Conservation (phyloP, 1,140 invertebrate genomes). For the Elymnias hypermnestra region DNA sequence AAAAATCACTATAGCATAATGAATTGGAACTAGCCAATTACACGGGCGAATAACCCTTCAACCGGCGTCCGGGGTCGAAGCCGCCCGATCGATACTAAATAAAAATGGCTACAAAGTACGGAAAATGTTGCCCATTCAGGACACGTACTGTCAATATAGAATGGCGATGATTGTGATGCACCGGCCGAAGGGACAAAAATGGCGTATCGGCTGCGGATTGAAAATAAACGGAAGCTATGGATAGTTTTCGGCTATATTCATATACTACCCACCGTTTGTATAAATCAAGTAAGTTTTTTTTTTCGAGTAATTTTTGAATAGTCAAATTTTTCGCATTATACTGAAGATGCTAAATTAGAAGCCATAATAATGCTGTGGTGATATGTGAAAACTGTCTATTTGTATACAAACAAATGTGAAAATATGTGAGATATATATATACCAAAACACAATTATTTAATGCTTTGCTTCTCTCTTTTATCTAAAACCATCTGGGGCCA, state of each 20-base stretch:
- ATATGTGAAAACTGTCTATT: too few relatives aligned
- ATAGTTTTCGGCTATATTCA: slow-evolving; percentile 3
- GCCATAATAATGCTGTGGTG: too few relatives aligned
- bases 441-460: too few relatives aligned
- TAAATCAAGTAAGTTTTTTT: too few relatives aligned
- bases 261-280: too few relatives aligned
- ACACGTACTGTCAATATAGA: slow-evolving; percentile 71
- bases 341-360: too few relatives aligned
- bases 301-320: too few relatives aligned
- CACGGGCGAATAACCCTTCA: slow-evolving; percentile 65
- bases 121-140: slow-evolving; percentile 56
- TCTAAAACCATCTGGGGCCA: too few relatives aligned
- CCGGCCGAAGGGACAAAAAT: slow-evolving; percentile 50
- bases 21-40: slow-evolving; percentile 72
- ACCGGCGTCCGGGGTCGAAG: slow-evolving; percentile 37
- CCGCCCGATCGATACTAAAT: slow-evolving; percentile 57
- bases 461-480: too few relatives aligned
- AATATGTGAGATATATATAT: too few relatives aligned
- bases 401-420: too few relatives aligned
- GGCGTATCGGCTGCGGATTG: slow-evolving; percentile 49
- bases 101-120: slow-evolving; percentile 68
- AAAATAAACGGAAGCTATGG: slow-evolving; percentile 44
- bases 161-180: slow-evolving; percentile 68
- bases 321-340: too few relatives aligned
- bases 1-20: slow-evolving; percentile 61